Evolutionary conservation across 1,140 invertebrate genomes (phyloP), one percentile per base, ranked within the genome.

Genomic region (Bombus balteatus): DNA sequence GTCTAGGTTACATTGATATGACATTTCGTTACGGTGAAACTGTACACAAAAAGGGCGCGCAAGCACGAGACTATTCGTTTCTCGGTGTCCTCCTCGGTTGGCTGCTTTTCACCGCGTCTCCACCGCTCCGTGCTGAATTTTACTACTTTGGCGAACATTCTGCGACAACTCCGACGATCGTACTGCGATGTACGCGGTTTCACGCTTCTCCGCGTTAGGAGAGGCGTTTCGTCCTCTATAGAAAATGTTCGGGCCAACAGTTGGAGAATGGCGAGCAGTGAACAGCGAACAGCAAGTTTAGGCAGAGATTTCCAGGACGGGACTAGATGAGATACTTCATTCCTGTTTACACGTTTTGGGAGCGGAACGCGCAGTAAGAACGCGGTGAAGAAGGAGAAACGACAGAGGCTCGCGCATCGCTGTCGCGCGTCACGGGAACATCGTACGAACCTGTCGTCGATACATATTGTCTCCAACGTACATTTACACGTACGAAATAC

Each of bases 401-500:
- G 68, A 75, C 73, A 66, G 73, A 72, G 71, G 39, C 71, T 68
- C 28, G 53, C 41, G 59, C 71, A 22, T 77, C 37, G 75, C 9
- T 32, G 59, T 68, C 43, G 59, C 57, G 32, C 22, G 41, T 66
- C 15, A 34, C 74, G 68, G 25, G 41, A 75, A 53, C 65, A 79
- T 76, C 65, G 43, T 71, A 79, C 76, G 83, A 80, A 57, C 79
- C 72, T 86, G 78, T 68, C 73, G 80, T 79, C 76, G 72, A 85
- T 90, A 87, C 59, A 92, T 94, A 94, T 94, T 94, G 94, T 94
- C 94, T 91, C 89, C 89, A 89, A 93, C 90, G 89, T 94, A 93
- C 91, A 91, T 91, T 85, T 76, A 89, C 89, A 91, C 87, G 89
- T 91, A 92, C 87, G 92, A 92, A 93, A 94, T 90, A 91, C 91